Evolutionary conservation across 35 echinoderm and acorn worm species (phyloP).

Genomic region (Heliocidaris erythrogramma): DNA sequence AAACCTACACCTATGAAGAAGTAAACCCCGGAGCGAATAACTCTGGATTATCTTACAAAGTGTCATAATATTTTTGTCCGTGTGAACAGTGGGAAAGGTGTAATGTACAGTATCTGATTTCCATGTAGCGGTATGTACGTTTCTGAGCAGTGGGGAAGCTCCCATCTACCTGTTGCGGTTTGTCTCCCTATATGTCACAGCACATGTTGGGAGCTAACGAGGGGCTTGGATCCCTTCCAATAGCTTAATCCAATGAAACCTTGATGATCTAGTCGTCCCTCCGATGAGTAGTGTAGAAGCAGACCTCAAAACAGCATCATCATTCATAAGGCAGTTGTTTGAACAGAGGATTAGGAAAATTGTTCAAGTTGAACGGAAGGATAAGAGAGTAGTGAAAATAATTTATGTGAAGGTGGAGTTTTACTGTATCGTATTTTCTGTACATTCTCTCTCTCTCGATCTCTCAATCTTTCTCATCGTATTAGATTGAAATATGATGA

Average conservation of each 20-base stretch:
- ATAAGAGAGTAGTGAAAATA: background rate
- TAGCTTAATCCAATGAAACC: constrained; percentile 17
- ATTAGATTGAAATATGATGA: no score
- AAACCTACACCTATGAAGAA: no score
- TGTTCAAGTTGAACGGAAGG: no score
- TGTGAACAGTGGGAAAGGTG: no score
- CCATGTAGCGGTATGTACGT: no score
- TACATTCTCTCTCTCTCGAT: no score
- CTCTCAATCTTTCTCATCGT: no score
- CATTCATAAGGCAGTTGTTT: background rate
- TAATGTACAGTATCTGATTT: no score
- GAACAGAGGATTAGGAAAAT: background rate
- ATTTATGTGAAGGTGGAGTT: background rate
- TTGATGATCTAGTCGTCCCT: background rate
- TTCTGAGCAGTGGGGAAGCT: background rate
- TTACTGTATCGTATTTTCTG: no score
- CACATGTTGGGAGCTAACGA: constrained; percentile 1
- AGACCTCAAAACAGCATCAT: background rate
- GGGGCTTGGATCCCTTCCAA: background rate
- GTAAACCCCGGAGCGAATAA: no score
- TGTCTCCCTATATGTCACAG: background rate
- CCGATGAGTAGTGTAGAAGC: background rate
- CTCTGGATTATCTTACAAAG: no score
- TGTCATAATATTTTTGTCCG: no score
- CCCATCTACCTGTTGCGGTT: background rate